Base-by-base conservation (phyloP, 2,888 invertebrate genomes). In the Lamellibrachia satsuma region DNA sequence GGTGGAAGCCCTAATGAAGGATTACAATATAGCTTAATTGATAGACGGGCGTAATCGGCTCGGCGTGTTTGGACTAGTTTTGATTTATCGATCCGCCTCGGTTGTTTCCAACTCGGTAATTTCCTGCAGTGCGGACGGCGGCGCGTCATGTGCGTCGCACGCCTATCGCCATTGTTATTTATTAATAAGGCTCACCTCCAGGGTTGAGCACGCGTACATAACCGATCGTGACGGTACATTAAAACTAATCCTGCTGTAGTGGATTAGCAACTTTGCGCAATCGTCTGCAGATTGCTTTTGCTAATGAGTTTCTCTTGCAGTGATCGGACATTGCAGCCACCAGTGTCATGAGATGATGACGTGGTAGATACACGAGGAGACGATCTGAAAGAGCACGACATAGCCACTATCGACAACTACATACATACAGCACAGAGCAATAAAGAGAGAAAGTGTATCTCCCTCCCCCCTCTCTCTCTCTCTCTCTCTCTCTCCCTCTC, bases 21-120 rank as follows among this genome's bases (percentile, higher is more conserved):
- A 75, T 75, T 75, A 75, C 75, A 75, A 75, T 75, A 75, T 75
- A 22, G 75, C 75, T 75, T 75, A 75, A 75, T 75, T 75, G 75
- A 75, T 75, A 75, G 75, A 75, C 75, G 75, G 75, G 15, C 15
- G 75, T 75, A 75, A 75, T 75, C 75, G 75, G 75, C 75, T 75
- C 75, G 75, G 75, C 75, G 75, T 75, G 75, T 75, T 75, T 75
- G 75, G 75, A 75, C 75, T 75, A 75, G 75, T 75, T 75, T 75
- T 75, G 75, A 75, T 75, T 75, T 75, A 75, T 75, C 75, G 75
- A 75, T 22, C 75, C 75, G 75, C 75, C n/a, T 75, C 75, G n/a
- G 75, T 75, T 75, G 75, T 75, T 75, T n/a, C 75, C 22, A 75
- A 22, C 75, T 75, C 75, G 6, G 75, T 22, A 75, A 75, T 75